Base-by-base conservation (phyloP, 2,797 vertebrate species). In the Danio albolineatus region DNA sequence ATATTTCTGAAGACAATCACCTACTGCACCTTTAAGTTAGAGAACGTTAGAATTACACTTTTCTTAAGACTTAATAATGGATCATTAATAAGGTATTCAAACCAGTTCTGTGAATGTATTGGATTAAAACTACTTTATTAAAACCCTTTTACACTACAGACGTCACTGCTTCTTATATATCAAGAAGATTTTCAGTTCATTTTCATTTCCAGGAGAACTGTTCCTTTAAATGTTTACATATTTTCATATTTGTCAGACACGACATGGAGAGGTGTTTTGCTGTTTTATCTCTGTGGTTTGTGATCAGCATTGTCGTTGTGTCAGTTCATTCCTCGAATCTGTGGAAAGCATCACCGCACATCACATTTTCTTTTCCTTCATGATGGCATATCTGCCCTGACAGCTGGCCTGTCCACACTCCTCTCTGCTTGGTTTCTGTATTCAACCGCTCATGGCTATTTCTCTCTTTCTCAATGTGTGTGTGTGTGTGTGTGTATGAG, bases 381-480 rank as follows among this genome's bases (percentile, higher is more conserved):
- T 67, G 59, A 57, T 66, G 53, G 53, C 71, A 73, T 46, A 81
- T 81, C 43, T 13, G 12, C 44, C 75, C 62, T 79, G 85, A 83
- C 83, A 86, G 78, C 81, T 84, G 72, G 28, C 62, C 78, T 66
- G 41, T 81, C 66, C 54, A n/a, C 61, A 69, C 78, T 71, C 41
- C 74, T 28, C 44, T 78, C 72, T 77, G 60, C 49, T 78, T 65
- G 61, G 28, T 67, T 51, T 66, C 9, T 79, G 17, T 17, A 71
- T 21, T 36, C 61, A 62, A 28, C 48, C 41, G 38, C 75, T 51
- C 14, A 56, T 76, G 64, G 21, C 46, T n/a, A 36, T 70, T 57
- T 57, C 0, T 5, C 0, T 6, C 0, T 12, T 1, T 17, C 7
- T 14, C 5, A n/a, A 28, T 28, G 28, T 28, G 28, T 28, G 19